These are phyloP conservation scores for Alaudala cheleensis DNA, from an alignment of 2,113 vertebrate genomes.

Conservation along the genomic window DNA sequence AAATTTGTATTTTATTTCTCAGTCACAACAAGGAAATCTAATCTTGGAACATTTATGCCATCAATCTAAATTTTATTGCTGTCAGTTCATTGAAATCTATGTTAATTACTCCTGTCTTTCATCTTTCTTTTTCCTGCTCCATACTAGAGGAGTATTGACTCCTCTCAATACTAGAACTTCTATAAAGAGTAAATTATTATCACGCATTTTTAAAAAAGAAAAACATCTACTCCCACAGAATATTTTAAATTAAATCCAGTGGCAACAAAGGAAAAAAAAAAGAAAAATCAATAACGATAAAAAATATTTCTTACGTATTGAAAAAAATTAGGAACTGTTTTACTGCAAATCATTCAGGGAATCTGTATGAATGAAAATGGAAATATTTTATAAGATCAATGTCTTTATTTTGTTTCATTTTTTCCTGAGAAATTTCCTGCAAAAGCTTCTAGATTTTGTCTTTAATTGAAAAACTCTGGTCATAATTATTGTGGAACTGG, in stretches of 20 bases:
- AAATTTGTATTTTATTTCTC: neutral
- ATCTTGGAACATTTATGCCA: neutral
- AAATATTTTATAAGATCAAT: neutral
- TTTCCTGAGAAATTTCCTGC: neutral
- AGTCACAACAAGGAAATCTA: neutral
- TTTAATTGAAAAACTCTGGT: neutral
- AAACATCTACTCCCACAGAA: neutral
- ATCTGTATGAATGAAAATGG: neutral
- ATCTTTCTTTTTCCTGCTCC: neutral
- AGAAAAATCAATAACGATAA: neutral
- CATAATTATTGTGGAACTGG: neutral
- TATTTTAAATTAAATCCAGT: neutral
- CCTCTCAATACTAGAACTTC: neutral
- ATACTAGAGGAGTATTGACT: no score
- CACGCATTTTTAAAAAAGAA: neutral
- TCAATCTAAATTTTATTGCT: neutral
- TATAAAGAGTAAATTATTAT: neutral
- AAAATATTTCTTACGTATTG: neutral
- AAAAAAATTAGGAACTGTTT: neutral
- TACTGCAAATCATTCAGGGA: neutral
- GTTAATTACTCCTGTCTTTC: neutral
- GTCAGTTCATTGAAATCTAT: neutral
- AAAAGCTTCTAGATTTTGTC: neutral
- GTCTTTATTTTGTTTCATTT: neutral
- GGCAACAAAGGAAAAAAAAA: neutral